Evolutionary conservation across 1,140 invertebrate genomes (phyloP), one percentile per base, ranked within the genome.

Genomic region (Chlorops oryzae): DNA sequence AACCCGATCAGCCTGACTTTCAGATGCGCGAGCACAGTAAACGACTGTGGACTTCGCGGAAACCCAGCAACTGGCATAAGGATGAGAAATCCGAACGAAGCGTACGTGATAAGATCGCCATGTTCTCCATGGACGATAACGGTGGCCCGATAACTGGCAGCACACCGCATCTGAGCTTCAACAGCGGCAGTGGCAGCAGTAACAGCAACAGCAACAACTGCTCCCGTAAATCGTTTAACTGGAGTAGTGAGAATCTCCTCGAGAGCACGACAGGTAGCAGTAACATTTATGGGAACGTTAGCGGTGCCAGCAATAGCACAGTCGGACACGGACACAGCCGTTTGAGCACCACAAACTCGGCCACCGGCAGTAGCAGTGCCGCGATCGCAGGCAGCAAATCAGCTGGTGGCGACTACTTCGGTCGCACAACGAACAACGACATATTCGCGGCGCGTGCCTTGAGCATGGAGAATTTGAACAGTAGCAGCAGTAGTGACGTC

Each of bases 61-160:
- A 65, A 15, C 47, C 61, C n/a, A 65, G 66, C 28, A 64, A 72
- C 48, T 72, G 69, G 69, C 57, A 84, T 72, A 83, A 86, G 60
- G 85, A 86, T 62, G 84, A 84, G 58, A 84, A 82, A 60, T 88
- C 85, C 47, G 84, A 85, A 65, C 81, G 81, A 44, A 88, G 86
- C 56, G 87, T 91, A 15, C 82, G 83, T 59, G 88, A 90, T 63
- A 90, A 90, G 73, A 92, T 92, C 59, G 88, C 88, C 32, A 88
- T 91, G 85, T 92, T 92, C 70, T 88, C 87, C 5, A 68, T 70
- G 49, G 65, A 76, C 43, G 44, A 61, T 52, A 34, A 65, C 55
- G 37, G 59, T 51, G 27, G 59, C 18, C 9, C 44, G 51, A 6
- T 37, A 58, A 23, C 45, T 49, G 10, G 10, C 32, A 15, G 9